Evolutionary conservation across 2,797 vertebrate species (phyloP).

Genomic region (Sphaeramia orbicularis): DNA sequence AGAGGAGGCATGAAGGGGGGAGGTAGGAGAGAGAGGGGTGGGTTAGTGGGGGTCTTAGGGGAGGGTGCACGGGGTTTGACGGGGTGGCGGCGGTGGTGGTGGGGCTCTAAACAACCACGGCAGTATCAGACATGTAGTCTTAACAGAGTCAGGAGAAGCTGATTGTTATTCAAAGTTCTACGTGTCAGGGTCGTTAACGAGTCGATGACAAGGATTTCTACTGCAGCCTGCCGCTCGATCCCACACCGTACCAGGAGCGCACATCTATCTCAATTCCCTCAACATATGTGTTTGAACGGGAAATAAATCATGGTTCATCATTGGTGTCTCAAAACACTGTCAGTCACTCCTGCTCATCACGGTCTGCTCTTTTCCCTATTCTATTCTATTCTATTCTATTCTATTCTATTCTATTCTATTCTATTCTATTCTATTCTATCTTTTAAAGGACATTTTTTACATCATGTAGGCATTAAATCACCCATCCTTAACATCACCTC

Average conservation of each 20-base stretch:
- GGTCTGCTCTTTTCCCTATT: conserved; percentile 37
- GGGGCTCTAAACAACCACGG: conserved; percentile 68
- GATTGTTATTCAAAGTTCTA: conserved; percentile 85
- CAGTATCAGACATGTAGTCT: conserved; percentile 77
- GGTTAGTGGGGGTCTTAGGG: background rate
- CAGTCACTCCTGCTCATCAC: conserved; percentile 65
- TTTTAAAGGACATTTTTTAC: conserved; percentile 42
- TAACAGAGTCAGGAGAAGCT: conserved; percentile 78
- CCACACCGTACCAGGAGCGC: conserved; percentile 47
- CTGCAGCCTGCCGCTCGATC: conserved; percentile 57
- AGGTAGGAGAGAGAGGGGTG: background rate
- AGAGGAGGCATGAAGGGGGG: conserved; percentile 20
- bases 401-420: conserved; percentile 17
- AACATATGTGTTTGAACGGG: conserved; percentile 82
- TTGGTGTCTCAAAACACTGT: conserved; percentile 77
- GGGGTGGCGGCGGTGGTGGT: conserved; percentile 1
- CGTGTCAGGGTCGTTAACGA: conserved; percentile 81
- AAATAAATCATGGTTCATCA: conserved; percentile 85
- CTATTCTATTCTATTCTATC: conserved; percentile 46
- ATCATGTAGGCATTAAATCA: conserved; percentile 66
- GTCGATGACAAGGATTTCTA: conserved; percentile 75
- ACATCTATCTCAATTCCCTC: conserved; percentile 79
- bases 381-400: no score
- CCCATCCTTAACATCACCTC: conserved; percentile 66
- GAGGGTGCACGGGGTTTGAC: background rate